These are phyloP conservation scores for Dioctria rufipes DNA, from an alignment of 2,888 invertebrate species.

Conservation along the genomic window DNA sequence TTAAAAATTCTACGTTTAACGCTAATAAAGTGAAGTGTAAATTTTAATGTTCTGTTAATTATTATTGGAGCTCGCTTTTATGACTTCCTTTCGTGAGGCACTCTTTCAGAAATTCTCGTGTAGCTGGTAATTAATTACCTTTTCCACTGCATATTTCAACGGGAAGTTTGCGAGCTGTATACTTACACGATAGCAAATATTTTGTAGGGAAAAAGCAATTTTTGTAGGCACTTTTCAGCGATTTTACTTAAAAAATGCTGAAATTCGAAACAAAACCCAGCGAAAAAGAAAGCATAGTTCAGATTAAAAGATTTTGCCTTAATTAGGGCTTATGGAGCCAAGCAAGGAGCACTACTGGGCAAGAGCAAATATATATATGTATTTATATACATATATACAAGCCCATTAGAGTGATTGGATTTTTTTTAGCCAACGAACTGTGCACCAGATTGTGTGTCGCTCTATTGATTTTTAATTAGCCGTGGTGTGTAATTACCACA, in stretches of 20 bases:
- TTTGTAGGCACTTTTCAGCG: constrained; percentile 13
- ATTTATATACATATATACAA: neutral
- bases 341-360: constrained; percentile 1
- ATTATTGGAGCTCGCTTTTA: neutral
- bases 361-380: neutral
- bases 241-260: no score
- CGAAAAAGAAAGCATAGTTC: neutral
- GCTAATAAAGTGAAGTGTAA: neutral
- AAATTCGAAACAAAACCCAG: no score
- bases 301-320: constrained; percentile 26
- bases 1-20: no score
- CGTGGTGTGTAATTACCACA: constrained; percentile 55
- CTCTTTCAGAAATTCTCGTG: constrained; percentile 5
- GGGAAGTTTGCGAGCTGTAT: neutral
- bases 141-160: constrained; percentile 3
- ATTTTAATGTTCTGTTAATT: constrained; percentile 29
- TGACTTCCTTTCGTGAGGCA: neutral
- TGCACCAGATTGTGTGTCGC: constrained; percentile 33
- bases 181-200: constrained; percentile 6
- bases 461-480: constrained; percentile 58
- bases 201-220: no score
- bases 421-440: constrained; percentile 21
- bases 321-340: constrained; percentile 7
- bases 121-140: constrained; percentile 28
- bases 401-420: constrained; percentile 37